Conservation (phyloP, 2,113 vertebrate genomes). For the Alethe castanea region DNA sequence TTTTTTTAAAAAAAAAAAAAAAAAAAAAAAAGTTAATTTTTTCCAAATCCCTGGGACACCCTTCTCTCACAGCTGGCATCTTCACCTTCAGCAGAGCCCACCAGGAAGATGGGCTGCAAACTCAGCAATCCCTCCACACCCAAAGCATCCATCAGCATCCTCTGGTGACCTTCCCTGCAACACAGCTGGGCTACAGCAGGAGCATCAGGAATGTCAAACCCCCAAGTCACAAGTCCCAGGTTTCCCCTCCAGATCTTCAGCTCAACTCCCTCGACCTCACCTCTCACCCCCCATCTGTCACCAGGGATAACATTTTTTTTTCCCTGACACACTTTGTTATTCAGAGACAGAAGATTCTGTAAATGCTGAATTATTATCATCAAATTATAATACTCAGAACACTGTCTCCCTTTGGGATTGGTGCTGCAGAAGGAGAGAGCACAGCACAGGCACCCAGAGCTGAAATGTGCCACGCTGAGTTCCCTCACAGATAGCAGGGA, state of each 20-base stretch:
- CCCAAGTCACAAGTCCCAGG: neutral
- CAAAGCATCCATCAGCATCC: neutral
- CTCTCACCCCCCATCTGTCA: conserved; percentile 11
- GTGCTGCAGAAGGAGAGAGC: conserved; percentile 18
- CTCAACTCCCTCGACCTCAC: neutral
- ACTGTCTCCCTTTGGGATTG: conserved; percentile 50
- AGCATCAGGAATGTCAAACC: neutral
- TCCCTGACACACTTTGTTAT: conserved; percentile 55
- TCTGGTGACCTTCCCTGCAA: neutral
- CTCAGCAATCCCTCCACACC: neutral
- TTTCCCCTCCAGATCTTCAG: neutral
- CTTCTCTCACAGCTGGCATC: neutral
- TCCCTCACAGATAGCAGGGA: neutral
- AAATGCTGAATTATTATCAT: conserved; percentile 65
- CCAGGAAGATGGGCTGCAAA: accelerated
- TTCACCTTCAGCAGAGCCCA: neutral
- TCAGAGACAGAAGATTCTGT: conserved; percentile 42
- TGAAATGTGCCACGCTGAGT: neutral
- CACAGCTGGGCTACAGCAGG: too few relatives aligned
- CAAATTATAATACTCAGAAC: conserved; percentile 64
- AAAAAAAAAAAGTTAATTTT: accelerated
- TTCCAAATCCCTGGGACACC: neutral
- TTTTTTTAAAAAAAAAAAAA: neutral
- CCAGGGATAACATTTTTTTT: neutral
- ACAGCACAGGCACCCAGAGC: neutral